Conservation (phyloP, 2,797 vertebrate species). For the Dryobates pubescens region DNA sequence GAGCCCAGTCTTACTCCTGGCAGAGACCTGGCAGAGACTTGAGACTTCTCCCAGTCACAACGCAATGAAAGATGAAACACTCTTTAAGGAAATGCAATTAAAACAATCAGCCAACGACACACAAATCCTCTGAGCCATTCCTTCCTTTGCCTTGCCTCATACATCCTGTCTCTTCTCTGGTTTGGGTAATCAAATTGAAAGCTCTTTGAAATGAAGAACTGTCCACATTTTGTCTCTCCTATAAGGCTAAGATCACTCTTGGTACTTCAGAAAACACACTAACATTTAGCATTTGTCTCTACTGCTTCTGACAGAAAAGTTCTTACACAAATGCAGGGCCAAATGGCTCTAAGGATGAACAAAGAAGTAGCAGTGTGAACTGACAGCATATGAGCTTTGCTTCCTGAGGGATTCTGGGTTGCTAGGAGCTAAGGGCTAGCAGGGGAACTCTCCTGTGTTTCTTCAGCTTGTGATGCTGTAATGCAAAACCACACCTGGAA, state of each 20-base stretch:
- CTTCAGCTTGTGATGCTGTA: background rate
- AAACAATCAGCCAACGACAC: slow-evolving; percentile 37
- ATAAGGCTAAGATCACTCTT: background rate
- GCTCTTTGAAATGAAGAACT: slow-evolving; percentile 8
- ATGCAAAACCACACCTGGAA: background rate
- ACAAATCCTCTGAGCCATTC: slow-evolving; percentile 15
- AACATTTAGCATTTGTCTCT: background rate
- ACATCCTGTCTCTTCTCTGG: slow-evolving; percentile 2
- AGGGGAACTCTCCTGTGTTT: fast-evolving
- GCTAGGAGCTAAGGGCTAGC: background rate
- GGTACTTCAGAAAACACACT: background rate
- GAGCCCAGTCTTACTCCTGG: background rate
- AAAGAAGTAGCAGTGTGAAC: fast-evolving
- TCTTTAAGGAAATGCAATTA: slow-evolving; percentile 25
- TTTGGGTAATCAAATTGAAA: slow-evolving; percentile 44
- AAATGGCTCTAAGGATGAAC: background rate
- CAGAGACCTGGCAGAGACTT: background rate
- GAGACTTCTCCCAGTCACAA: background rate
- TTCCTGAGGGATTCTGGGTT: background rate
- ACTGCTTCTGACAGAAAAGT: background rate
- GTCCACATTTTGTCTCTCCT: slow-evolving; percentile 27
- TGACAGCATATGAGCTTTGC: background rate
- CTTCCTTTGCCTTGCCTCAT: background rate
- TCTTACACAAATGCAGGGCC: too few species aligned
- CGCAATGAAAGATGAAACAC: background rate